Evolutionary conservation across 30 jellyfish, hydroid and myxozoan genomes (phyloP).

Genomic region (Hydra vulgaris): DNA sequence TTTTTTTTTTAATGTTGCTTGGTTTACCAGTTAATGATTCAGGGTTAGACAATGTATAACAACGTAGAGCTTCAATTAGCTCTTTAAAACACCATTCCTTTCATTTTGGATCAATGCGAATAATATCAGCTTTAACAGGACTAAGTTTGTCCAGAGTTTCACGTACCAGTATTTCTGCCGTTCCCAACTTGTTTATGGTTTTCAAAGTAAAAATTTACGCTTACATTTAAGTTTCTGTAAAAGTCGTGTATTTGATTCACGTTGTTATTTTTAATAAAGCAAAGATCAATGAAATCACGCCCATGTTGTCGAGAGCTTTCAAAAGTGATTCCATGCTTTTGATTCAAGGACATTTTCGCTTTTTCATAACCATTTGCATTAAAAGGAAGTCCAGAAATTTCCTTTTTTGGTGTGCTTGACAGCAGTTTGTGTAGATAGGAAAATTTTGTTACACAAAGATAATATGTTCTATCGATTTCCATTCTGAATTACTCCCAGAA

Average conservation of each 20-base stretch:
- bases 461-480: slow-evolving; percentile 33
- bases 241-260: slow-evolving; percentile 18
- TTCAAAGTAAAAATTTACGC: too few relatives aligned
- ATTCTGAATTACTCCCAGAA: slow-evolving; percentile 52
- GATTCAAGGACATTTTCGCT: too few relatives aligned
- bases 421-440: slow-evolving; percentile 33
- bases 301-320: slow-evolving; percentile 28
- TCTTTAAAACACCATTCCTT: slow-evolving; percentile 17
- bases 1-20: too few relatives aligned
- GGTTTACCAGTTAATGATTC: neutral
- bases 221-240: slow-evolving; percentile 21
- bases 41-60: slow-evolving; percentile 14
- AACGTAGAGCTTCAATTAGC: slow-evolving; percentile 11
- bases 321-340: too few relatives aligned
- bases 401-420: slow-evolving; percentile 31
- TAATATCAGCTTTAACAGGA: slow-evolving; percentile 12
- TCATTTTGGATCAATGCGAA: slow-evolving; percentile 28
- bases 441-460: slow-evolving; percentile 4
- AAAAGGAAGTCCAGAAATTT: too few relatives aligned
- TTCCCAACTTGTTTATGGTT: slow-evolving; percentile 37
- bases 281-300: slow-evolving; percentile 19
- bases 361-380: too few relatives aligned
- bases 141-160: slow-evolving; percentile 35
- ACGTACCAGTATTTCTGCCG: slow-evolving; percentile 35
- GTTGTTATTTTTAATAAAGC: neutral